Evolutionary conservation across 1,140 invertebrate genomes (phyloP).

Genomic region (Lordiphosa mommai): DNA sequence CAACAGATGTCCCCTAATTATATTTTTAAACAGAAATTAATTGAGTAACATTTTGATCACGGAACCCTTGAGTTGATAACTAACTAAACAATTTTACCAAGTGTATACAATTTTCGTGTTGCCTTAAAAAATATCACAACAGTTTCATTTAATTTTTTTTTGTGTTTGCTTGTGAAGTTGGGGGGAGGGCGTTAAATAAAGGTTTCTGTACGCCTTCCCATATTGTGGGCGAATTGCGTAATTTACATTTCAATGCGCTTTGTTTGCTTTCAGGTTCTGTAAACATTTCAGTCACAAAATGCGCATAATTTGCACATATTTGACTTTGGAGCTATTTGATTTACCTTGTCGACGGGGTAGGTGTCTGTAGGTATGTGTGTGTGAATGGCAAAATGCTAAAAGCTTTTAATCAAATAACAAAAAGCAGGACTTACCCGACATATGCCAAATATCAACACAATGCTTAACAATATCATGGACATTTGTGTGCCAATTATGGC

Average conservation of each 20-base stretch:
- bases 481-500: constrained; percentile 87
- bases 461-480: constrained; percentile 85
- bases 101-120: not conserved
- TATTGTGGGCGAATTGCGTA: constrained; percentile 18
- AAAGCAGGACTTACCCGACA: constrained; percentile 83
- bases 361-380: not conserved
- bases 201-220: not conserved
- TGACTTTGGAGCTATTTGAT: constrained; percentile 40
- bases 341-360: not conserved
- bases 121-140: no score
- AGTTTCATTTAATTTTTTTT: constrained; percentile 7
- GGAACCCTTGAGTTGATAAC: no score
- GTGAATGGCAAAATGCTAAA: constrained; percentile 29
- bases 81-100: no score
- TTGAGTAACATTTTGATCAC: no score
- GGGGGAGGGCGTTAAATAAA: not conserved
- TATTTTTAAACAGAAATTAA: no score
- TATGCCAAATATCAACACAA: constrained; percentile 85
- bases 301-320: constrained; percentile 57
- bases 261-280: constrained; percentile 40
- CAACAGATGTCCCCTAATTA: no score
- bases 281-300: constrained; percentile 52
- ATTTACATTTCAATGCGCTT: constrained; percentile 73
- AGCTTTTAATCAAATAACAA: constrained; percentile 32
- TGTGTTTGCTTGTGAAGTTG: not conserved